phyloP scores from a whole-genome alignment of 1,140 invertebrate species.

The Drosophila biarmipes region DNA sequence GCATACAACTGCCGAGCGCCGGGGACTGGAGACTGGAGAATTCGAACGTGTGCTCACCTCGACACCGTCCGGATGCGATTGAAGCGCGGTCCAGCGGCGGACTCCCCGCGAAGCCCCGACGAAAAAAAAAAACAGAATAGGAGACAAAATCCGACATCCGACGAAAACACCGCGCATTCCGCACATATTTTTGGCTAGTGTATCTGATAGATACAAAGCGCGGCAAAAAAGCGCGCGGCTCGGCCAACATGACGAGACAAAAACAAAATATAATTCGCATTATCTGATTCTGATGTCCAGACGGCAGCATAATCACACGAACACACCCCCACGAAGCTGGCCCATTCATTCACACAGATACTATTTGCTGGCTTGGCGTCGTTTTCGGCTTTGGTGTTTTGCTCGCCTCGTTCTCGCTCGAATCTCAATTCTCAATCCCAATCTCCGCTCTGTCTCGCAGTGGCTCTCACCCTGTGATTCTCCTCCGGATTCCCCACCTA shows the following conservation, averaged over 20 bases:
- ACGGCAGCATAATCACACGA: slow-evolving; percentile 40
- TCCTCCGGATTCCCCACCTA: slow-evolving; percentile 9
- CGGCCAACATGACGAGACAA: slow-evolving; percentile 51
- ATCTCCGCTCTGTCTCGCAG: not conserved
- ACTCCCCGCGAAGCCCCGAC: slow-evolving; percentile 11
- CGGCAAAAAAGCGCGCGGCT: slow-evolving; percentile 24
- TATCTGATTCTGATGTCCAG: slow-evolving; percentile 60
- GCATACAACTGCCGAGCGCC: not conserved
- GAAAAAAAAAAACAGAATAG: not conserved
- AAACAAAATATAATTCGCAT: slow-evolving; percentile 58
- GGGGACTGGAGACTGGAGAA: slow-evolving; percentile 6
- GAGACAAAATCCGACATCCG: slow-evolving; percentile 6
- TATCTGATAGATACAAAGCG: slow-evolving; percentile 47
- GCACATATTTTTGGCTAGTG: slow-evolving; percentile 54
- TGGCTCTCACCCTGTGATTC: not conserved
- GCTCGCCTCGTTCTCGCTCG: slow-evolving; percentile 51
- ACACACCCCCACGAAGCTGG: slow-evolving; percentile 4
- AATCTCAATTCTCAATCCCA: slow-evolving; percentile 16
- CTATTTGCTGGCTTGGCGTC: slow-evolving; percentile 23
- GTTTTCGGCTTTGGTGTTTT: slow-evolving; percentile 57
- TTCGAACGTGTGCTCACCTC: slow-evolving; percentile 37
- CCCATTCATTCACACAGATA: slow-evolving; percentile 42
- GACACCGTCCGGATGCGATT: slow-evolving; percentile 44
- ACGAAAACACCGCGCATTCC: slow-evolving; percentile 47
- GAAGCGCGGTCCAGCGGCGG: slow-evolving; percentile 31